Evolutionary conservation across 2,113 vertebrate species (phyloP).

Genomic region (Apteryx owenii): DNA sequence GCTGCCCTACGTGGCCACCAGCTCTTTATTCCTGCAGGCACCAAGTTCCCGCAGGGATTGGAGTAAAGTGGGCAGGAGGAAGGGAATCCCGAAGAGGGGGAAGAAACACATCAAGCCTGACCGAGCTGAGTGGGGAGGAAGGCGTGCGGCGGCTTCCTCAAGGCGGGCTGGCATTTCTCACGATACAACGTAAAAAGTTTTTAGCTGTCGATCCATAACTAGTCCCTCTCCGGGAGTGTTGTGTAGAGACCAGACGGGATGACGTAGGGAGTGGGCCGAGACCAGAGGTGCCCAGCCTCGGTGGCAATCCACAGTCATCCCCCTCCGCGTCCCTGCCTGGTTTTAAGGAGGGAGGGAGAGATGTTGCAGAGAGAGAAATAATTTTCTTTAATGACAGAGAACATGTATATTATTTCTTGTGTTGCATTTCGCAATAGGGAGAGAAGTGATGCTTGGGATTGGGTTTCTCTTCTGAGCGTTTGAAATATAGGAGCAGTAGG

Average conservation of each 20-base stretch:
- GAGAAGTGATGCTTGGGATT: not conserved
- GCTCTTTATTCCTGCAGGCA: not conserved
- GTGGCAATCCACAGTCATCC: not conserved
- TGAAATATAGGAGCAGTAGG: not conserved
- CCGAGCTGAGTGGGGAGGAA: not conserved
- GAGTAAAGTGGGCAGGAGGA: not conserved
- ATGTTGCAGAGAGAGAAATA: not conserved
- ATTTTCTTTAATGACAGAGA: not conserved
- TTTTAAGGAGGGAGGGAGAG: not conserved
- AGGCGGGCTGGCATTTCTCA: not conserved
- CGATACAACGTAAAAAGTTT: not conserved
- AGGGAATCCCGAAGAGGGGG: not conserved
- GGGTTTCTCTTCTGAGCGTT: not conserved
- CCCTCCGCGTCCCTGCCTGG: not conserved
- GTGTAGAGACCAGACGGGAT: not conserved
- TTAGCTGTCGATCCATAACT: slow-evolving; percentile 14
- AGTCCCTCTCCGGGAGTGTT: not conserved
- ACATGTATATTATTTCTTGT: not conserved
- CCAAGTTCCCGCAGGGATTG: not conserved
- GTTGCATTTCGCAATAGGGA: not conserved
- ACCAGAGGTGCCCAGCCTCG: rapidly evolving
- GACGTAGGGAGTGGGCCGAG: not conserved
- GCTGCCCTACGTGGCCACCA: rapidly evolving
- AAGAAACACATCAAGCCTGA: slow-evolving; percentile 29
- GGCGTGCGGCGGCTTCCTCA: not conserved